phyloP scores from a whole-genome alignment of 2,797 vertebrate genomes.

The Odontamblyopus rebecca region DNA sequence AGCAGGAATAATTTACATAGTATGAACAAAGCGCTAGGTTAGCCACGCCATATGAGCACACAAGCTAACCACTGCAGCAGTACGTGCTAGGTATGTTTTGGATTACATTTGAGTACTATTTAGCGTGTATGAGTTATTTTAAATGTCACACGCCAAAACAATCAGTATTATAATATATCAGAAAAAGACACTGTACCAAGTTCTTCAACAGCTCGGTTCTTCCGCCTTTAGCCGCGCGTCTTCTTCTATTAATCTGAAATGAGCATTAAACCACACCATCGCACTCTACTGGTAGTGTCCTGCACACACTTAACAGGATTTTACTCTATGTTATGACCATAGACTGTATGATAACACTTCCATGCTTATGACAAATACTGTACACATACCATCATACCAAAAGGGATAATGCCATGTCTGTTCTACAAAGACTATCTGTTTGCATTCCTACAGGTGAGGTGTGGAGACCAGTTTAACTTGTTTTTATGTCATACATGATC shows the following conservation, averaged over 20 bases:
- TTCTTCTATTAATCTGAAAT: slow-evolving; percentile 16
- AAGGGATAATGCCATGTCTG: not conserved
- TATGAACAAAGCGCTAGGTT: slow-evolving; percentile 15
- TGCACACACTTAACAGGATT: not conserved
- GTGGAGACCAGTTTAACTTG: not conserved
- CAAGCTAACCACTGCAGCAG: not conserved
- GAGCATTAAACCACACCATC: not conserved
- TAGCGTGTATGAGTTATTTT: not conserved
- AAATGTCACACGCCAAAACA: not conserved
- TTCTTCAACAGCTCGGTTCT: not conserved
- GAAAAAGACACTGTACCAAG: slow-evolving; percentile 20
- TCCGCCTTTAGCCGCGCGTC: not conserved
- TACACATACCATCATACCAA: not conserved
- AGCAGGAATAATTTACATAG: not conserved
- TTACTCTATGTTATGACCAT: not conserved
- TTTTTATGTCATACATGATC: not conserved
- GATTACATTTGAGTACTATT: not conserved
- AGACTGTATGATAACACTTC: too few species aligned
- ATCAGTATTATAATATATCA: not conserved
- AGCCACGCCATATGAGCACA: slow-evolving; percentile 1
- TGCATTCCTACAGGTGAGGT: not conserved
- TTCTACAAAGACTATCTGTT: not conserved
- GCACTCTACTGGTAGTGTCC: slow-evolving; percentile 24
- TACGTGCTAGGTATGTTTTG: not conserved
- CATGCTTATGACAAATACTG: not conserved